Percentiles rank a stretch among this genome's conserved stretches.
Conservation (phyloP, 2,888 invertebrate genomes). For the Acrocyrtus sp. region DNA sequence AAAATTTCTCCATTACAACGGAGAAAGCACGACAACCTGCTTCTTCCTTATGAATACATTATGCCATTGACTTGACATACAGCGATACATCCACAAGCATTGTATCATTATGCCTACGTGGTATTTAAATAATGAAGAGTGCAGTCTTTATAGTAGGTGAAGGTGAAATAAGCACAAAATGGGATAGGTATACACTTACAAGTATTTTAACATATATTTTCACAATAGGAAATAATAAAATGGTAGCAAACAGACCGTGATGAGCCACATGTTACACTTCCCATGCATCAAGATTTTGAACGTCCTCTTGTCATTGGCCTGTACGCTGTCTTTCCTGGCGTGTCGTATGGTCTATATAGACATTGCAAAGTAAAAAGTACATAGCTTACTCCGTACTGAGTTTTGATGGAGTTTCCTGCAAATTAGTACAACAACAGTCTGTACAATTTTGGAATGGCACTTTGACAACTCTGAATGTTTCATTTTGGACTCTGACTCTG, state of each 20-base stretch:
- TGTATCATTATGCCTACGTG: background rate
- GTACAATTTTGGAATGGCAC: too few relatives aligned
- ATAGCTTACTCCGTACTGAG: too few relatives aligned
- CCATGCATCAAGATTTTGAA: constrained; percentile 7
- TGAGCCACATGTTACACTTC: constrained; percentile 46
- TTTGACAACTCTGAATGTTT: too few relatives aligned
- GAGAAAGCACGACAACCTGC: too few relatives aligned
- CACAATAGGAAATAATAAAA: background rate
- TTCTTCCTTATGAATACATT: too few relatives aligned
- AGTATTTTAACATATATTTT: background rate
- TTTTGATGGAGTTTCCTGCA: background rate
- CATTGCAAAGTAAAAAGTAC: background rate
- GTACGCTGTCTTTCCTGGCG: background rate
- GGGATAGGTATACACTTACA: constrained; percentile 3
- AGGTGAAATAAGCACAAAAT: too few relatives aligned
- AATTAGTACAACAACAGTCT: too few relatives aligned
- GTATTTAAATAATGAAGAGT: background rate
- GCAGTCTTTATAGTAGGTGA: too few relatives aligned
- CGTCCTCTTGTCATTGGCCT: background rate
- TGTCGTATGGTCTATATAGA: background rate
- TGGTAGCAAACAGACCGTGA: constrained; percentile 26
- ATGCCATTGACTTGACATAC: background rate
- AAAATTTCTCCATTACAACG: too few relatives aligned
- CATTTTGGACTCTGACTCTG: too few relatives aligned
- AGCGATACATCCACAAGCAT: background rate